Percentiles rank a stretch among this genome's conserved stretches.
Conservation (phyloP, 1,140 invertebrate genomes). For the Penaeus vannamei region DNA sequence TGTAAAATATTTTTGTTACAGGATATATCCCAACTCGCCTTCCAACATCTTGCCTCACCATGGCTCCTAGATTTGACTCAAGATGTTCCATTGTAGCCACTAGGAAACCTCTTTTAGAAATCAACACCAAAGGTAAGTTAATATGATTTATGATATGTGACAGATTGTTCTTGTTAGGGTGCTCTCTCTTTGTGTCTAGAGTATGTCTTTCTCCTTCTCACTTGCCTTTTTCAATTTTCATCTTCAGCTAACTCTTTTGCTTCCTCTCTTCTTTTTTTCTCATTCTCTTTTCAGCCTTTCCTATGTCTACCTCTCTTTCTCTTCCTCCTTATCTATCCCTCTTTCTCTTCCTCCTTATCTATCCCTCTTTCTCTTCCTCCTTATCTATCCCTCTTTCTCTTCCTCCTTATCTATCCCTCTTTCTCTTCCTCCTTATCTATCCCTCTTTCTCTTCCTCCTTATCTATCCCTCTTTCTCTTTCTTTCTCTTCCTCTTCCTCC, state of each 20-base stretch:
- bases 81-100: conserved; percentile 66
- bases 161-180: not conserved
- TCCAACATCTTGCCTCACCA: conserved; percentile 91
- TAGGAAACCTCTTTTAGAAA: conserved; percentile 75
- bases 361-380: not conserved
- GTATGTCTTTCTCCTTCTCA: not conserved
- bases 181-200: not conserved
- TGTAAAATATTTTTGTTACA: conserved; percentile 73
- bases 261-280: not conserved
- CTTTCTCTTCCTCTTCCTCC: not conserved
- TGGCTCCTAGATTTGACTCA: conserved; percentile 87
- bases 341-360: not conserved
- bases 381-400: not conserved
- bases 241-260: not conserved
- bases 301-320: not conserved
- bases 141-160: not conserved
- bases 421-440: not conserved
- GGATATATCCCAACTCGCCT: conserved; percentile 87
- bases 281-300: not conserved
- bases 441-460: not conserved
- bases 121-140: conserved; percentile 70
- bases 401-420: not conserved
- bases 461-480: not conserved
- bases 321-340: not conserved
- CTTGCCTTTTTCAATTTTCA: not conserved